Evolutionary conservation across 2,888 invertebrate genomes (phyloP), one percentile per base, ranked within the genome.

Genomic region (Pocota personata): DNA sequence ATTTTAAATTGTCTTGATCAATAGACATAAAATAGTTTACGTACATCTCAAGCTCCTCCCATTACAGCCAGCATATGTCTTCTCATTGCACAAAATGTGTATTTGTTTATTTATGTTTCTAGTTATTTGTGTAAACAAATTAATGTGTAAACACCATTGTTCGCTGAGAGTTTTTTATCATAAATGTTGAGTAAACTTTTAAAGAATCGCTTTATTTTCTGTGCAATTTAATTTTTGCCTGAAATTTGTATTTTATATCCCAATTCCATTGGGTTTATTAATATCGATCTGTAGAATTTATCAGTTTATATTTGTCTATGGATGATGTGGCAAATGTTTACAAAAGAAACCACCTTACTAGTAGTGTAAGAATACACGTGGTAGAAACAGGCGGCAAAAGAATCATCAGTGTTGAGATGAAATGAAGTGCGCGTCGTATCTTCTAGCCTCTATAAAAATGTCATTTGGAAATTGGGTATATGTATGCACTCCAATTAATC

Each of bases 31-130:
- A 40, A 40, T 40, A 14, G 6, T 14, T 14, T 14, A n/a, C 14
- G 14, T 14, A 40, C 14, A 40, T 40, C 40, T 40, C 6, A 40
- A 14, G 40, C 40, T 40, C 14, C 40, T 46, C 14, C 40, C 19
- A 46, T 46, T 46, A 46, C 46, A 19, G 6, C n/a, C 50, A 27
- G 27, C 50, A 27, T 27, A 46, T 21, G 46, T 46, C 14, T 57
- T 30, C 19, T 57, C 57, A 35, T 57, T 57, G 57, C 35, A 57
- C 57, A 16, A n/a, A n/a, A 19, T 40, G 14, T 10, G 19, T 30
- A 19, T 64, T 30, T 64, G 66, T 50, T 48, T 66, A 6, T 66
- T 48, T 21, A 48, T 48, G n/a, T 48, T 12, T n/a, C 35, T 50
- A 16, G n/a, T 48, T 21, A n/a, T 35, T 37, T 21, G 14, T 35